A percentile compares a stretch with the other conserved stretches of the same genome.
Evolutionary conservation across 2,797 vertebrate species (phyloP).

Genomic region (Aplochiton taeniatus): DNA sequence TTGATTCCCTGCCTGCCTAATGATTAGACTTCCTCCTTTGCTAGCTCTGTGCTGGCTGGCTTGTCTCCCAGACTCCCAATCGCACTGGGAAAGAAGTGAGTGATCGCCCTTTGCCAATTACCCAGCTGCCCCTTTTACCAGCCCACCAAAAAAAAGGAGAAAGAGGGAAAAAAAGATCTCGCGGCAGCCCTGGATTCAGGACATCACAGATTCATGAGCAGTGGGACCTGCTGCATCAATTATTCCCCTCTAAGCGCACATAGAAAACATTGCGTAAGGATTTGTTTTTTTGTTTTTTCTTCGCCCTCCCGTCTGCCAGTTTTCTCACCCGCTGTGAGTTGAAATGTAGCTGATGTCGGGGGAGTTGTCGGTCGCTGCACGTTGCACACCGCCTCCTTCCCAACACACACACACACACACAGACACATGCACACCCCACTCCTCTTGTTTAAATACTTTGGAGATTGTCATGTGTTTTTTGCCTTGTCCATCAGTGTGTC

Average conservation of each 20-base stretch:
- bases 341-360: neutral
- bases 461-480: neutral
- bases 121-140: conserved; percentile 11
- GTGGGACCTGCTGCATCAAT: conserved; percentile 51
- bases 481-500: neutral
- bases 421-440: neutral
- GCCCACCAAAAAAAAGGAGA: conserved; percentile 33
- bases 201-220: conserved; percentile 56
- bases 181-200: conserved; percentile 37
- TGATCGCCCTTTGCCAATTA: conserved; percentile 51
- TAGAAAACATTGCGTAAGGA: conserved; percentile 1
- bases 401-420: neutral
- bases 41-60: conserved; percentile 30
- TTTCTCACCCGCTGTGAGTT: too few species aligned
- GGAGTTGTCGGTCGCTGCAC: too few species aligned
- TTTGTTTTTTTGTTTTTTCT: neutral
- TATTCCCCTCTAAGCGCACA: conserved; percentile 52
- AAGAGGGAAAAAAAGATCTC: neutral
- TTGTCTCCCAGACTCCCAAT: conserved; percentile 22
- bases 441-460: neutral
- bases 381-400: neutral
- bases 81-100: conserved; percentile 19
- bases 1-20: conserved; percentile 50
- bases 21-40: conserved; percentile 44
- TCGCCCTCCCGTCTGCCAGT: too few species aligned